phyloP scores from a whole-genome alignment of 2,797 vertebrate species.

The Diglossa cyanea region DNA sequence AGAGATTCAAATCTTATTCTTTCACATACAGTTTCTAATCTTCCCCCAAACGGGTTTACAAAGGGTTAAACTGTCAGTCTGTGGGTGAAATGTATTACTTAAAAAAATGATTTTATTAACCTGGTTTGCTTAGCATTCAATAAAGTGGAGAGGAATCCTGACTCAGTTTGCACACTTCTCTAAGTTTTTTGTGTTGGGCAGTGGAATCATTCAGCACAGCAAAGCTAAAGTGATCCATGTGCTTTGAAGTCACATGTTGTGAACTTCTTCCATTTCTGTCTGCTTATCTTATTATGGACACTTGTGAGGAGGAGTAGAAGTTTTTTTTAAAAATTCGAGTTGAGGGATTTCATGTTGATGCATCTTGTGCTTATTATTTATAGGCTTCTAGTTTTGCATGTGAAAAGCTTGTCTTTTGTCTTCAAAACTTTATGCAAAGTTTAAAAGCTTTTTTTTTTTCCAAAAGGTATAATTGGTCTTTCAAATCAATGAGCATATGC shows the following conservation, averaged over 20 bases:
- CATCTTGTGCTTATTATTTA: background rate
- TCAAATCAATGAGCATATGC: background rate
- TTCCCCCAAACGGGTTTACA: background rate
- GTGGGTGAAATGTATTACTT: background rate
- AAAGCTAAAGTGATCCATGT: background rate
- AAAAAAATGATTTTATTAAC: background rate
- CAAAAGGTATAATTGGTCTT: background rate
- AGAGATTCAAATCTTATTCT: background rate
- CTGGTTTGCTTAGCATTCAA: background rate
- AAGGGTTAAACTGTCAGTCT: background rate
- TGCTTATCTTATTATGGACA: background rate
- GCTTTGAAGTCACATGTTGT: background rate
- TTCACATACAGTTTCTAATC: background rate
- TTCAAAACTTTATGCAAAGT: background rate
- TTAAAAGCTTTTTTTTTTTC: background rate
- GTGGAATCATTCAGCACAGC: background rate
- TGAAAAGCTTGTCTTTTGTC: background rate
- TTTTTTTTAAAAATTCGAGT: background rate
- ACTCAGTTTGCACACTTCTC: background rate
- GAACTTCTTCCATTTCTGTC: background rate
- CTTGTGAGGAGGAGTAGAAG: background rate
- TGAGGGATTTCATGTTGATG: background rate
- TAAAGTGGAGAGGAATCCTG: background rate
- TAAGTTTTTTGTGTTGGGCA: background rate
- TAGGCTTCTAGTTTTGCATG: background rate